Base-by-base conservation (phyloP, 2,113 vertebrate species). In the Hyla sarda region DNA sequence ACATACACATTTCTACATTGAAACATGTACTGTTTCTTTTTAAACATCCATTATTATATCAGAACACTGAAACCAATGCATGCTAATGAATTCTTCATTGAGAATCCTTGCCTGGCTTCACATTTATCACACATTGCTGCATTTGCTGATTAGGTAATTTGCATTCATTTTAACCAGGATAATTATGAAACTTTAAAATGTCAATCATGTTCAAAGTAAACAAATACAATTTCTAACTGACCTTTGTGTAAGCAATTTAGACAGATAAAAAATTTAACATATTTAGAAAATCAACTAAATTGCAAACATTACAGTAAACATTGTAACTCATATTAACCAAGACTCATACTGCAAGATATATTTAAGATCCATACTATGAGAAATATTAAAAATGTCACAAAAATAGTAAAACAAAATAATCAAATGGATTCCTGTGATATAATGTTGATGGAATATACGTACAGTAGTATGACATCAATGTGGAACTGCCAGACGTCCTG, bases 201-300 rank as follows among this genome's bases (percentile, higher is more conserved):
- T 86, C 85, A 86, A 81, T 86, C 85, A 86, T 82, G 85, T 82
- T 86, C 85, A 81, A 86, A 86, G 79, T 82, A 86, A 86, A 86
- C 85, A 86, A 86, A 86, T 74, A 86, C 69, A 82, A 72, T 81
- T 54, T 73, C 77, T 86, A 82, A 60, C 77, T 86, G 85, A 82
- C 85, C 85, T 86, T 86, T 86, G 56, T 82, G 25, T 69, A 71
- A 82, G 54, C 52, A 12, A 48, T 75, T 72, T 76, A 84, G 82
- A 54, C 25, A 67, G 28, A 65, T 30, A 48, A 58, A 28, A 77
- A 77, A 84, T 65, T 19, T 13, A 19, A 77, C 71, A 77, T 60
- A 8, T 50, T 84, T 50, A 62, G 34, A 45, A 48, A 28, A 74
- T 76, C 41, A 62, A 14, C 30, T 62, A 77, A 72, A 77, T 84